A percentile compares a stretch with the other conserved stretches of the same genome.
Conservation (phyloP, 2,797 vertebrate species). For the Delichon dasypus region DNA sequence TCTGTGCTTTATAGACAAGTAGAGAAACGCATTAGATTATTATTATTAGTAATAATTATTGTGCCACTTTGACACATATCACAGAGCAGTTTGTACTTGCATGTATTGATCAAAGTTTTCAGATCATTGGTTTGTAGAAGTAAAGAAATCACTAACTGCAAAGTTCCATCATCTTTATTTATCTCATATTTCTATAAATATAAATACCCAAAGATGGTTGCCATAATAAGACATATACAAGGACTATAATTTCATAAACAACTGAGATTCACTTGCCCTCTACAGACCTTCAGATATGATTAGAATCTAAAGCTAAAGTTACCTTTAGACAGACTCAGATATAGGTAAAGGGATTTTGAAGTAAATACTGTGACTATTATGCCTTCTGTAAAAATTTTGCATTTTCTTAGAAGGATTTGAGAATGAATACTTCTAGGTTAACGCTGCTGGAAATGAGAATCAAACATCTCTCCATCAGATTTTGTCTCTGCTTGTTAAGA, state of each 20-base stretch:
- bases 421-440: neutral
- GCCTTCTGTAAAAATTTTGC: neutral
- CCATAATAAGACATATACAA: neutral
- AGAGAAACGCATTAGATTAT: neutral
- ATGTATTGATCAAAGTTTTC: neutral
- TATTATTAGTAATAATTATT: conserved; percentile 24
- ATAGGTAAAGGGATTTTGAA: neutral
- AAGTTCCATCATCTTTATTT: neutral
- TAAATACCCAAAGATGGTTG: neutral
- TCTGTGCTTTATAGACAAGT: neutral
- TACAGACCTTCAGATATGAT: neutral
- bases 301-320: neutral
- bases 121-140: neutral
- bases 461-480: neutral
- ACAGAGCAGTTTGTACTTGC: neutral
- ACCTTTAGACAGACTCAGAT: neutral
- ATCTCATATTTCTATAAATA: neutral
- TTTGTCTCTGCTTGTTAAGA: neutral
- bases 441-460: neutral
- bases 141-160: neutral
- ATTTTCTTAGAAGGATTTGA: neutral
- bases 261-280: neutral
- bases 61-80: neutral
- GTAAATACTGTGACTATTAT: neutral
- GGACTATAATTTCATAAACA: neutral